These are phyloP conservation scores for Platichthys stellatus DNA, from an alignment of 2,113 vertebrate genomes.

Conservation along the genomic window DNA sequence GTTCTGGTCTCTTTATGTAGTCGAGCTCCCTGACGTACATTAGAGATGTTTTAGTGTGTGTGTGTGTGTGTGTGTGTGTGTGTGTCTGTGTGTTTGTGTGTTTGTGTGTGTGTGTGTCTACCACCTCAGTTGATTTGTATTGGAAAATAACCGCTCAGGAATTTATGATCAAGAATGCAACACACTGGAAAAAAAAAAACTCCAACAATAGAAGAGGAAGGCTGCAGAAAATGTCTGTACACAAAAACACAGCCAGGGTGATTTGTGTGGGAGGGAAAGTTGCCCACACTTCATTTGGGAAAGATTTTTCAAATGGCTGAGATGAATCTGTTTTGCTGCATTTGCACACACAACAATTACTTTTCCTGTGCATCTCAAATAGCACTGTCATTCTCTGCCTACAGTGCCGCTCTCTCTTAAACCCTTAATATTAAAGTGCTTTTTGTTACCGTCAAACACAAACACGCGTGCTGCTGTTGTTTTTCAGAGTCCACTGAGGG, in stretches of 20 bases:
- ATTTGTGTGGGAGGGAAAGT: constrained; percentile 56
- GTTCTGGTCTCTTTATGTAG: constrained; percentile 22
- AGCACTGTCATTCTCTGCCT: constrained; percentile 13
- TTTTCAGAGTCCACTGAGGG: constrained; percentile 26
- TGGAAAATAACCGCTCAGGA: constrained; percentile 34
- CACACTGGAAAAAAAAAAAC: neutral
- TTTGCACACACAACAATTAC: constrained; percentile 28
- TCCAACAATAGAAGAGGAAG: constrained; percentile 26
- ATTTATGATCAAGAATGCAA: constrained; percentile 36
- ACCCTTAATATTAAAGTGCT: neutral
- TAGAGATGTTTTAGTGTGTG: constrained; percentile 15
- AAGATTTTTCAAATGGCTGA: constrained; percentile 47
- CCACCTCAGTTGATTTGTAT: constrained; percentile 13
- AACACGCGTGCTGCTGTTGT: constrained; percentile 8
- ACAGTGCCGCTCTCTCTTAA: neutral
- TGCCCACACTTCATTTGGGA: constrained; percentile 59
- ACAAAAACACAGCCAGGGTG: constrained; percentile 30
- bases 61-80: constrained; percentile 15
- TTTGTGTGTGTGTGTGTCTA: constrained; percentile 12
- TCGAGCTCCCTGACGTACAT: constrained; percentile 8
- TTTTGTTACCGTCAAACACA: neutral
- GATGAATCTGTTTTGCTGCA: constrained; percentile 23
- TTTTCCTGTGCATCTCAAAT: constrained; percentile 36
- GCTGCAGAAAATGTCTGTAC: constrained; percentile 39
- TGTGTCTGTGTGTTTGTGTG: neutral